These are phyloP conservation scores for Ennomos fuscantarius DNA, from an alignment of 2,888 invertebrate genomes.

Conservation along the genomic window DNA sequence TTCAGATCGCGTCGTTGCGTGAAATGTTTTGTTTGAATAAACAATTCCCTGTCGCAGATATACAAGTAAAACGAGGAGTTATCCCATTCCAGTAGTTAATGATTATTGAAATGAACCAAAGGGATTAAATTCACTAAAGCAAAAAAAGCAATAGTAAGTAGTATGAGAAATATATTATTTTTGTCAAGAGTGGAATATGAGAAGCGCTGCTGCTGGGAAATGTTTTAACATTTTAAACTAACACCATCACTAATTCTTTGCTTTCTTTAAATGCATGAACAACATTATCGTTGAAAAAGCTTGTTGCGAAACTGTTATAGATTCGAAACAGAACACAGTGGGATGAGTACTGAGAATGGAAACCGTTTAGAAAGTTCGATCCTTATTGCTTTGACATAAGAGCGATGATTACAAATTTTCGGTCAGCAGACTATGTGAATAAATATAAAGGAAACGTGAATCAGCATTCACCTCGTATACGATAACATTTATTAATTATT, in stretches of 20 bases:
- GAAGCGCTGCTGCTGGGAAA: too few species aligned
- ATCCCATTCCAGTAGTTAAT: conserved; percentile 23
- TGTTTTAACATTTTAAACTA: too few species aligned
- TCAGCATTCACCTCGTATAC: background rate
- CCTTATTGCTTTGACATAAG: too few species aligned
- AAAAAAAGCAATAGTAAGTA: conserved; percentile 4
- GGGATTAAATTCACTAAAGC: conserved; percentile 1
- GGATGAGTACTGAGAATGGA: too few species aligned
- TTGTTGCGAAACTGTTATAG: too few species aligned
- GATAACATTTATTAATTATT: background rate
- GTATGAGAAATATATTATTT: background rate
- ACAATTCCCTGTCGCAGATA: conserved; percentile 45
- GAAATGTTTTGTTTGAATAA: conserved; percentile 46
- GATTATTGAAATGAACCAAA: too few species aligned
- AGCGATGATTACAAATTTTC: background rate
- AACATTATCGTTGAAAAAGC: too few species aligned
- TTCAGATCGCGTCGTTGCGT: conserved; percentile 46
- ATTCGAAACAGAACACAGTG: too few species aligned
- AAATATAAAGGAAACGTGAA: conserved; percentile 1
- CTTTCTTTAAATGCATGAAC: too few species aligned
- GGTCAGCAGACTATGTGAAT: conserved; percentile 4
- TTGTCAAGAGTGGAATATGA: too few species aligned
- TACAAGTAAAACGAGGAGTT: conserved; percentile 24
- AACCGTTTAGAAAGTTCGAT: too few species aligned
- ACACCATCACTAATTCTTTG: too few species aligned